These are phyloP conservation scores for Siniperca undulata DNA, from an alignment of 2,797 vertebrate genomes.

Conservation along the genomic window DNA sequence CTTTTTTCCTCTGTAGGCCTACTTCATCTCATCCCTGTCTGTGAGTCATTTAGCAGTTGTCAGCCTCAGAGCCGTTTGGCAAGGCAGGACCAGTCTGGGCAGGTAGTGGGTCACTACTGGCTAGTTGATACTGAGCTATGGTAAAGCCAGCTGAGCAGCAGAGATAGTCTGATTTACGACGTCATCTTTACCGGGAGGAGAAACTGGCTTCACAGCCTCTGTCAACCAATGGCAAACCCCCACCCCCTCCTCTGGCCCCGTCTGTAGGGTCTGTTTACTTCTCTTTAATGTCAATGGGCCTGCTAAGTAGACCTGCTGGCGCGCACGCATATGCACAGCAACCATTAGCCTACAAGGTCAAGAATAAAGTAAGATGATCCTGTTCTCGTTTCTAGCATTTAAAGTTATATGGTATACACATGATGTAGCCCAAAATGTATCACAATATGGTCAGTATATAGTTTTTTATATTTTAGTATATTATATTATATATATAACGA, in stretches of 20 bases:
- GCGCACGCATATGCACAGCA: slow-evolving; percentile 19
- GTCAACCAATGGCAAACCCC: slow-evolving; percentile 43
- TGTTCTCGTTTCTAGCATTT: background rate
- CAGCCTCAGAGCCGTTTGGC: slow-evolving; percentile 37
- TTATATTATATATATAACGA: too few species aligned
- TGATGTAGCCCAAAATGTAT: background rate
- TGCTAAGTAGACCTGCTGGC: slow-evolving; percentile 63
- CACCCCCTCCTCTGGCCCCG: slow-evolving; percentile 21
- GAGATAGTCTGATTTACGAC: slow-evolving; percentile 36
- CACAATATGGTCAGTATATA: too few species aligned
- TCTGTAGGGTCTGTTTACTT: slow-evolving; percentile 63
- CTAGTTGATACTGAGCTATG: slow-evolving; percentile 34
- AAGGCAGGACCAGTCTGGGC: slow-evolving; percentile 32
- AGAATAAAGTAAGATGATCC: background rate
- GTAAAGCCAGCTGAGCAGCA: slow-evolving; percentile 27
- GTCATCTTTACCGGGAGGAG: slow-evolving; percentile 62
- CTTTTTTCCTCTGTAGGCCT: background rate
- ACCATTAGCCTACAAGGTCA: slow-evolving; percentile 36
- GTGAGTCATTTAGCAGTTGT: background rate
- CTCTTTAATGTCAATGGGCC: slow-evolving; percentile 69
- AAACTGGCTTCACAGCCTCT: slow-evolving; percentile 25
- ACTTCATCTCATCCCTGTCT: slow-evolving; percentile 10
- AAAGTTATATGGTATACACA: background rate
- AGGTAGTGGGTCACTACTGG: slow-evolving; percentile 35
- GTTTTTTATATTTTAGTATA: background rate